A percentile compares a stretch with the other conserved stretches of the same genome.
Conservation (phyloP, 2,888 invertebrate genomes). For the Venusia cambrica region DNA sequence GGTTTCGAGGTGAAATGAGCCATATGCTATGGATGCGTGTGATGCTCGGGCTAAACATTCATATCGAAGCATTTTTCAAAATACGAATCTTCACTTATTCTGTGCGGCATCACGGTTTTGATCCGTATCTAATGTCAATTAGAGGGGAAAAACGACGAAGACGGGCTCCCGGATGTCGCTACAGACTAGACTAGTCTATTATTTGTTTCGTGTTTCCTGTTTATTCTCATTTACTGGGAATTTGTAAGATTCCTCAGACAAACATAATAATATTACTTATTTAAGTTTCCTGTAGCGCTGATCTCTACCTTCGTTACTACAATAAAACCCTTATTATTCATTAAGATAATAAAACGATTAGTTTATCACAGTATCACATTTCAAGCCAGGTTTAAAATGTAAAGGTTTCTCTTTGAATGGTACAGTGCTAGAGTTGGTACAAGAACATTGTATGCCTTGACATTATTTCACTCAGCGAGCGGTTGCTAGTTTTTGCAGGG, state of each 20-base stretch:
- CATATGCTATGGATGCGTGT: no score
- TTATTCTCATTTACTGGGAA: constrained; percentile 40
- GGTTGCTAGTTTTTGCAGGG: constrained; percentile 44
- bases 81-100: no score
- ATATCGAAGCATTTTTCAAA: no score
- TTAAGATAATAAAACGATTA: background rate
- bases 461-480: constrained; percentile 41
- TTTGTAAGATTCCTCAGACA: constrained; percentile 7
- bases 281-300: constrained; percentile 1
- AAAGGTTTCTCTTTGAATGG: constrained; percentile 12
- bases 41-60: no score
- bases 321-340: constrained; percentile 5
- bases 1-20: no score
- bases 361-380: constrained; percentile 3
- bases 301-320: background rate
- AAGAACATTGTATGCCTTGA: constrained; percentile 40
- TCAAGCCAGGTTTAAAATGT: no score
- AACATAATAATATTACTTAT: constrained; percentile 7
- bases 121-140: constrained; percentile 40
- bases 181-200: constrained; percentile 33
- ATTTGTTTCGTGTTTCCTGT: constrained; percentile 46
- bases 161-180: constrained; percentile 49
- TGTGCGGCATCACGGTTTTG: no score
- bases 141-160: constrained; percentile 40
- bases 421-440: constrained; percentile 3